Percentiles rank a stretch among this genome's conserved stretches.
phyloP scores from a whole-genome alignment of 2,113 vertebrate species.

The Paradoxurus hermaphroditus region DNA sequence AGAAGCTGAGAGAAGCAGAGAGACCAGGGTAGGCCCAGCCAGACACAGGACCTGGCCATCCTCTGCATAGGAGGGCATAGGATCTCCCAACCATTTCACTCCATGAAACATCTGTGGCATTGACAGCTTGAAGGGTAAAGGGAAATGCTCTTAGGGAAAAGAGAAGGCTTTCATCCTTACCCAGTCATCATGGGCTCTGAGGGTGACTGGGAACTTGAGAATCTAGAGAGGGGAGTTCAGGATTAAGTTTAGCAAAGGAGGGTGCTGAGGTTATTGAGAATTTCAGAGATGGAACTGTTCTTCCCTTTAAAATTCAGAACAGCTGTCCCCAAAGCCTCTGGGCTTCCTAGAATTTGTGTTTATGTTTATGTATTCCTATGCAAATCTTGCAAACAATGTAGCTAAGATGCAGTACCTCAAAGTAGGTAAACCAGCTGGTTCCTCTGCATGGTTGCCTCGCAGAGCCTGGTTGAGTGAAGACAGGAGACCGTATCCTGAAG shows the following conservation, averaged over 20 bases:
- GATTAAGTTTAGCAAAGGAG: neutral
- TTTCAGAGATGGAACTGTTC: neutral
- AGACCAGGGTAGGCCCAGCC: neutral
- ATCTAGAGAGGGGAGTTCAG: neutral
- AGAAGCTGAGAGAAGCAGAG: neutral
- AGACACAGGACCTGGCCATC: neutral
- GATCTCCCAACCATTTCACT: neutral
- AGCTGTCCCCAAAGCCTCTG: neutral
- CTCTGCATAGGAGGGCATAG: neutral
- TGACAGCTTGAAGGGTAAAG: neutral
- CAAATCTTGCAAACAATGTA: neutral
- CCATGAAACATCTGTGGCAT: neutral
- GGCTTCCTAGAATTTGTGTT: neutral
- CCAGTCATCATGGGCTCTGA: neutral
- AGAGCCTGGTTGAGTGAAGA: neutral
- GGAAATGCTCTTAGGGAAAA: neutral
- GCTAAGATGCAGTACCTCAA: neutral
- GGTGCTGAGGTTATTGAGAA: neutral
- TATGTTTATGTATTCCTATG: neutral
- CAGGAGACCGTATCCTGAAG: neutral
- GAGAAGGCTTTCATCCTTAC: neutral
- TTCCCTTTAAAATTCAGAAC: neutral
- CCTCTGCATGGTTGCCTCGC: fast-evolving
- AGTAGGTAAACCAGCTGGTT: neutral
- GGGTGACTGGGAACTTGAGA: neutral